Percentiles rank a stretch among this genome's conserved stretches.
Evolutionary conservation across 2,797 vertebrate genomes (phyloP).

Genomic region (Schizopygopsis pylzovi): DNA sequence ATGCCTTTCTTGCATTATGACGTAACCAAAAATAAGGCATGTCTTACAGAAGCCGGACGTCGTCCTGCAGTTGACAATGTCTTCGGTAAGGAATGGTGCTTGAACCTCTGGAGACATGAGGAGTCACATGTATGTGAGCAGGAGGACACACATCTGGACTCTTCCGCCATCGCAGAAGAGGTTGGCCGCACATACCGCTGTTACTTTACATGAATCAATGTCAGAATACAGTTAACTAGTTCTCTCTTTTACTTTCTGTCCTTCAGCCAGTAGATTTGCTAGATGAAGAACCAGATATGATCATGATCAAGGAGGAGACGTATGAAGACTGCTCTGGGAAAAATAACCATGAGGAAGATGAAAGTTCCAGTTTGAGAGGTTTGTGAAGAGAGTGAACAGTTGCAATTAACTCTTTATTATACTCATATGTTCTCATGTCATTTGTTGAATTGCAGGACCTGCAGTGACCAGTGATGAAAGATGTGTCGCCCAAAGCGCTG

Average conservation of each 20-base stretch:
- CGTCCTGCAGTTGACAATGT: slow-evolving; percentile 74
- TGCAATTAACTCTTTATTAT: not conserved
- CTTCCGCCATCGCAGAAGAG: slow-evolving; percentile 23
- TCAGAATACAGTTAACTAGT: not conserved
- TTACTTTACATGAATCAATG: not conserved
- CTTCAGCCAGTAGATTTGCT: slow-evolving; percentile 70
- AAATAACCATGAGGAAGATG: slow-evolving; percentile 1
- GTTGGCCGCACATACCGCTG: slow-evolving; percentile 11
- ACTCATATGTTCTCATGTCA: not conserved
- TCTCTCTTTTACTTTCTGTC: not conserved
- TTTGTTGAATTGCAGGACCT: slow-evolving; percentile 38
- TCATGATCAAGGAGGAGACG: slow-evolving; percentile 77
- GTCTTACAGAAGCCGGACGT: slow-evolving; percentile 49
- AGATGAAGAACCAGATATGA: slow-evolving; percentile 73
- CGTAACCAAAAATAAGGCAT: not conserved
- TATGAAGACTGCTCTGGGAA: slow-evolving; percentile 69
- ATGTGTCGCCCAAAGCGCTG: slow-evolving; percentile 25
- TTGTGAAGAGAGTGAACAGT: not conserved
- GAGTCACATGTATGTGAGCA: slow-evolving; percentile 54
- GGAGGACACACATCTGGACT: slow-evolving; percentile 28
- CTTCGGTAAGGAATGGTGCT: slow-evolving; percentile 81
- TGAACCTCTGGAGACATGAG: slow-evolving; percentile 78
- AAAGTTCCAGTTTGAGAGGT: slow-evolving; percentile 27
- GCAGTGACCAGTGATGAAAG: not conserved
- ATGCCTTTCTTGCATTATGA: not conserved